Conservation (phyloP, 2,113 vertebrate genomes). For the Gasterosteus nipponicus region DNA sequence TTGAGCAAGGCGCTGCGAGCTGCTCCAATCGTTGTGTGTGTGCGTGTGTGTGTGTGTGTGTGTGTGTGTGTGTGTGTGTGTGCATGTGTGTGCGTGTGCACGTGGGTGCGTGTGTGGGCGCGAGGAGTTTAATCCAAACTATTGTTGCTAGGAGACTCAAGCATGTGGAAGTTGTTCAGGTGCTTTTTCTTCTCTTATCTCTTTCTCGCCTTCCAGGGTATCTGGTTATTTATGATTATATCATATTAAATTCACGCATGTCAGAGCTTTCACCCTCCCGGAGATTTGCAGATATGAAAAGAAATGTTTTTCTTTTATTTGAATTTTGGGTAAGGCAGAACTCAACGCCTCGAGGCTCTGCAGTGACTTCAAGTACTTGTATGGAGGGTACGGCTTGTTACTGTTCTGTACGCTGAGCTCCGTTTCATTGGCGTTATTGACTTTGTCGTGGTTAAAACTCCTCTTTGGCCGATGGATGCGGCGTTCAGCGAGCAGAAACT, state of each 20-base stretch:
- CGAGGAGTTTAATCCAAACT: neutral
- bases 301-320: neutral
- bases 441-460: neutral
- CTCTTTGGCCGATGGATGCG: neutral
- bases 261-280: neutral
- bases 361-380: neutral
- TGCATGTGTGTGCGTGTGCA: neutral
- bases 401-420: neutral
- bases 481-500: conserved; percentile 14
- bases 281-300: neutral
- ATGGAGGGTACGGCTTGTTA: neutral
- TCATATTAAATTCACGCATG: neutral
- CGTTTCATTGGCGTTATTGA: neutral
- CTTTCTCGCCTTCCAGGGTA: neutral
- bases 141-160: conserved; percentile 12
- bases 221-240: neutral
- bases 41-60: neutral
- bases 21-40: conserved; percentile 4
- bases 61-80: neutral
- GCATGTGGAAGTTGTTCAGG: neutral
- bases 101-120: neutral
- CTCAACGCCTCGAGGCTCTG: neutral
- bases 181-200: neutral
- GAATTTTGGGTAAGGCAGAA: neutral
- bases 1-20: neutral